These are phyloP conservation scores for Porites evermanni DNA, from an alignment of 92 coral and sea anemone species.

Conservation along the genomic window DNA sequence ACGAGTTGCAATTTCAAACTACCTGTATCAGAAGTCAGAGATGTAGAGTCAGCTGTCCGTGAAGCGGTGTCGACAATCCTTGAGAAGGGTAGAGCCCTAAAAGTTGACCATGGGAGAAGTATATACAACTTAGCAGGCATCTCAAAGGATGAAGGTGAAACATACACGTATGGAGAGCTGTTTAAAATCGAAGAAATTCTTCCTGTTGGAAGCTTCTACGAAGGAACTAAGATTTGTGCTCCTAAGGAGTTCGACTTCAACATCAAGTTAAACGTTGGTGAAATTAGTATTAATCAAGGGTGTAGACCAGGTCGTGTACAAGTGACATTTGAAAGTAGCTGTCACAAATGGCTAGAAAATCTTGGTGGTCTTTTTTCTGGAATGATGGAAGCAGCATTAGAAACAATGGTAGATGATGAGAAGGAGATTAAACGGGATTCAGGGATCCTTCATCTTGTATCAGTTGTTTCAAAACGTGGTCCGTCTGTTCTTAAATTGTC, in stretches of 20 bases:
- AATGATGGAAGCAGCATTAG: conserved; percentile 31
- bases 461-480: background rate
- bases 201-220: conserved; percentile 32
- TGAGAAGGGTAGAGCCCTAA: conserved; percentile 29
- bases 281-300: conserved; percentile 19
- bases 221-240: conserved; percentile 30
- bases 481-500: conserved; percentile 2
- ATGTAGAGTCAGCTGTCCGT: conserved; percentile 39
- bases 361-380: conserved; percentile 19
- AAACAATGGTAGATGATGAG: conserved; percentile 30
- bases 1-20: conserved; percentile 36
- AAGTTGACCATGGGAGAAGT: conserved; percentile 2
- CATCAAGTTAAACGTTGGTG: conserved; percentile 46
- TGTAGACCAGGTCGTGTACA: conserved; percentile 54
- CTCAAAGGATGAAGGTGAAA: conserved; percentile 5
- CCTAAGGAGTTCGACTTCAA: conserved; percentile 39
- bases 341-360: conserved; percentile 19
- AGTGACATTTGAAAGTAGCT: conserved; percentile 39
- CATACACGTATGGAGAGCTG: conserved; percentile 37
- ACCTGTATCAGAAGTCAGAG: conserved; percentile 44
- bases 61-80: conserved; percentile 40
- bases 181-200: conserved; percentile 39
- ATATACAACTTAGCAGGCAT: background rate
- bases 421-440: conserved; percentile 26
- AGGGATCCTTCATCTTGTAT: conserved; percentile 22